phyloP scores from a whole-genome alignment of 2,888 invertebrate species.

The Gryllus longicercus region DNA sequence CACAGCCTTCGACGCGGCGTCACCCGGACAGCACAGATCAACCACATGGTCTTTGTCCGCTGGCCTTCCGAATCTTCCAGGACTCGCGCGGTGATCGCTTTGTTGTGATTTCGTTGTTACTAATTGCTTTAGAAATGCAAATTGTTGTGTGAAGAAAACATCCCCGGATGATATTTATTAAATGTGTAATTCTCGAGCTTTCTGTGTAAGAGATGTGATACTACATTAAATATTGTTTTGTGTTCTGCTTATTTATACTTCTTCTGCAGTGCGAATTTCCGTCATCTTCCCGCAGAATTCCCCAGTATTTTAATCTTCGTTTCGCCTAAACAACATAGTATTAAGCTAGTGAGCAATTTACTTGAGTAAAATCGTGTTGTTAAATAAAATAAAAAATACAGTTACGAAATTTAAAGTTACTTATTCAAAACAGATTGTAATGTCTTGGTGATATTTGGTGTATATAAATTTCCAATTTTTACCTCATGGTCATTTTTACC shows the following conservation, averaged over 20 bases:
- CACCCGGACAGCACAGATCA: too few species aligned
- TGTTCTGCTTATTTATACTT: slow-evolving; percentile 3
- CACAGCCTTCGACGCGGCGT: too few species aligned
- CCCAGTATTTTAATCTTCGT: too few species aligned
- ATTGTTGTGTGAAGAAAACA: background rate
- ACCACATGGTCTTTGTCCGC: background rate
- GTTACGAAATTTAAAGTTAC: too few species aligned
- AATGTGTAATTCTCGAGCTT: background rate
- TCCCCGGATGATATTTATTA: background rate
- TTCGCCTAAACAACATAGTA: too few species aligned
- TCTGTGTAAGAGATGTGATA: background rate
- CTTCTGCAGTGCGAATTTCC: background rate
- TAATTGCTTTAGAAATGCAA: background rate
- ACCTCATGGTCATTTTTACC: too few species aligned
- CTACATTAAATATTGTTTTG: slow-evolving; percentile 18
- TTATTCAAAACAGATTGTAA: too few species aligned
- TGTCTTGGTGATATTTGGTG: too few species aligned
- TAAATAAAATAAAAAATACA: too few species aligned
- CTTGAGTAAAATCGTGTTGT: too few species aligned
- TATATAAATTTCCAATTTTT: too few species aligned
- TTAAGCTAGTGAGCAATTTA: too few species aligned
- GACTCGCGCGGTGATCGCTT: slow-evolving; percentile 5
- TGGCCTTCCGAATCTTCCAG: background rate
- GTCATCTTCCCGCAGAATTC: background rate
- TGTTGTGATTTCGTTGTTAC: background rate